These are phyloP conservation scores for Apogon talboti DNA, from an alignment of 2,797 vertebrate genomes.

Conservation along the genomic window DNA sequence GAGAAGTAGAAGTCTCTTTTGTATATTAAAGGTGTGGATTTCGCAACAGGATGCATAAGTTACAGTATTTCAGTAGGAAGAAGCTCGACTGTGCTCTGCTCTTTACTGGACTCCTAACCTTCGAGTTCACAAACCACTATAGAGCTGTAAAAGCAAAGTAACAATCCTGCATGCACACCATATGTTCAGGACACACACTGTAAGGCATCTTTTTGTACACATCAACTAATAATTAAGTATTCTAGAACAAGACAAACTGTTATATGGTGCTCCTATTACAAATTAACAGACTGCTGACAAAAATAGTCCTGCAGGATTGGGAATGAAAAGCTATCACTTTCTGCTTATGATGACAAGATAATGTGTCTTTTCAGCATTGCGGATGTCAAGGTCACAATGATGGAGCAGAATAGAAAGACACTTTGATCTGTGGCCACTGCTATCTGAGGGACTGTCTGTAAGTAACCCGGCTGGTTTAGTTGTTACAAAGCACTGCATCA, in stretches of 20 bases:
- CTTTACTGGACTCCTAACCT: not conserved
- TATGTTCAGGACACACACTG: not conserved
- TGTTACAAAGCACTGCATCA: not conserved
- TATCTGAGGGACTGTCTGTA: constrained; percentile 70
- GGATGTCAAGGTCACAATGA: constrained; percentile 80
- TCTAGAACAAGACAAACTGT: not conserved
- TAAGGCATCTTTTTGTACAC: not conserved
- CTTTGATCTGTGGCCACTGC: constrained; percentile 60
- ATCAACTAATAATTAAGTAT: constrained; percentile 4
- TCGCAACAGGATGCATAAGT: not conserved
- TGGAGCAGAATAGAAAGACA: constrained; percentile 79
- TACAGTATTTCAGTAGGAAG: not conserved
- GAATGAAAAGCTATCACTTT: constrained; percentile 63
- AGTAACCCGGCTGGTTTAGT: constrained; percentile 54
- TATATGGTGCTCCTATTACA: constrained; percentile 44
- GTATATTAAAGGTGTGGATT: not conserved
- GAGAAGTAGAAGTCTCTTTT: not conserved
- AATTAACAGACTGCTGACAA: constrained; percentile 32
- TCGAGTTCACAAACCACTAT: not conserved
- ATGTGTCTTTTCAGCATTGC: constrained; percentile 78
- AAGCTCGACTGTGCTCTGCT: not conserved
- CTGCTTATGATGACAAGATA: constrained; percentile 73
- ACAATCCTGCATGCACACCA: not conserved
- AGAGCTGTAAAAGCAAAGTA: not conserved
- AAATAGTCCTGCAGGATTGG: constrained; percentile 50